Base-by-base conservation (phyloP, 2,888 invertebrate species). In the Trilocha varians region DNA sequence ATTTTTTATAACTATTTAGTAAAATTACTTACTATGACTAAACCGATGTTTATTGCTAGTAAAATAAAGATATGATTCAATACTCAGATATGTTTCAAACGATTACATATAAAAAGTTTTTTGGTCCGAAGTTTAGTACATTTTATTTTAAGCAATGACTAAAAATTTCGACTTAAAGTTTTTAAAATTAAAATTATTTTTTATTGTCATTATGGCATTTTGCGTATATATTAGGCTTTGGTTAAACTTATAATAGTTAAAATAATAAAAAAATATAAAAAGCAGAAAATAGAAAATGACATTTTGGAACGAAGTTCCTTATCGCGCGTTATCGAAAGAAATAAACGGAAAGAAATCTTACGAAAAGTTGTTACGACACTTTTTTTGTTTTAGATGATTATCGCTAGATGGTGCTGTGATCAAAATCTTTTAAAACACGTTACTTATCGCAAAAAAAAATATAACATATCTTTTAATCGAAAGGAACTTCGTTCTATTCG, bases 1-100 rank as follows among this genome's bases (percentile, higher is more conserved):
- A 25, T 9, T 25, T 11, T 9, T 25, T 25, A 3, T 9, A 25
- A 25, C 2, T 25, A 25, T 11, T 9, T 5, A 25, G n/a, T n/a
- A 50, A 32, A 34, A 38, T 36, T 55, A 57, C 51, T 47, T 54
- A 55, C 58, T 59, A 63, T 54, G 51, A 59, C 56, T 66, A 67
- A 53, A 47, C 51, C 49, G 46, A 53, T 44, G 43, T 62, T 75
- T 79, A 82, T 79, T 78, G 78, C 78, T 80, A 79, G 47, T 58
- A 63, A 60, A 68, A 63, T 49, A 63, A 60, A 75, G 80, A 82
- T 80, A 80, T 82, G 78, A 68, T 65, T 62, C 56, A 55, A 56
- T 59, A 59, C 70, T 65, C 68, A 79, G 82, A 83, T 83, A 83
- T 83, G 82, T 72, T 66, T 50, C 51, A 71, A 69, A 71, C 67